phyloP scores from a whole-genome alignment of 2,797 vertebrate genomes.

The Apodemus agrarius region DNA sequence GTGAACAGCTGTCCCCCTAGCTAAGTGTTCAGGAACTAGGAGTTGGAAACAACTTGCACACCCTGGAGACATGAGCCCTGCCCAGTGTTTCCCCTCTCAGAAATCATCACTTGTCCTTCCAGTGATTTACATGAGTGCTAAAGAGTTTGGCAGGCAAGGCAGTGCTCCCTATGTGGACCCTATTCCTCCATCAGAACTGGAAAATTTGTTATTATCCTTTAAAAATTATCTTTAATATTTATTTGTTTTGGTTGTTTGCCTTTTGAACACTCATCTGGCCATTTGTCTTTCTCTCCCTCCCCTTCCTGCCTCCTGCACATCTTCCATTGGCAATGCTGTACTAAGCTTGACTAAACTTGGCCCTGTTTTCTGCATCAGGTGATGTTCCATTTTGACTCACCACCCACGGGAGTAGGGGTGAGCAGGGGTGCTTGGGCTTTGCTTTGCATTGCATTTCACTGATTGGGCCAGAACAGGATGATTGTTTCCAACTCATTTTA shows the following conservation, averaged over 20 bases:
- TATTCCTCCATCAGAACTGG: slow-evolving; percentile 30
- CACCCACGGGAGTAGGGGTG: slow-evolving; percentile 17
- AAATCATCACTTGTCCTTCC: slow-evolving; percentile 42
- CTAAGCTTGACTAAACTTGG: slow-evolving; percentile 46
- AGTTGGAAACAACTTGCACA: slow-evolving; percentile 51
- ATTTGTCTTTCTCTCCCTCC: neutral
- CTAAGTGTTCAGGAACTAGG: slow-evolving; percentile 45
- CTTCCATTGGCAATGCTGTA: neutral
- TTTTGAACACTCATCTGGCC: slow-evolving; percentile 49
- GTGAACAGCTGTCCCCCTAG: neutral
- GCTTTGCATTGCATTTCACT: slow-evolving; percentile 55
- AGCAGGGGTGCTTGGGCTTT: neutral
- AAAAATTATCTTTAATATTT: slow-evolving; percentile 54
- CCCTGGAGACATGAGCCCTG: slow-evolving; percentile 26
- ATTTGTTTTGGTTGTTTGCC: slow-evolving; percentile 54
- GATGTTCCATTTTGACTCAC: slow-evolving; percentile 59
- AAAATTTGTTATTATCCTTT: slow-evolving; percentile 53
- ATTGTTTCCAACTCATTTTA: slow-evolving; percentile 48
- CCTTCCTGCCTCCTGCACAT: neutral
- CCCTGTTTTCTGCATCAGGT: slow-evolving; percentile 52
- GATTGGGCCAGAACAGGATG: slow-evolving; percentile 8
- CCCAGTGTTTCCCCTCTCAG: slow-evolving; percentile 2
- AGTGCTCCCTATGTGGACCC: neutral
- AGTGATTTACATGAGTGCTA: slow-evolving; percentile 18
- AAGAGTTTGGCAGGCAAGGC: slow-evolving; percentile 5